Evolutionary conservation across 2,888 invertebrate species (phyloP), one percentile per base, ranked within the genome.

Genomic region (Ashinkailepas kermadecensis): DNA sequence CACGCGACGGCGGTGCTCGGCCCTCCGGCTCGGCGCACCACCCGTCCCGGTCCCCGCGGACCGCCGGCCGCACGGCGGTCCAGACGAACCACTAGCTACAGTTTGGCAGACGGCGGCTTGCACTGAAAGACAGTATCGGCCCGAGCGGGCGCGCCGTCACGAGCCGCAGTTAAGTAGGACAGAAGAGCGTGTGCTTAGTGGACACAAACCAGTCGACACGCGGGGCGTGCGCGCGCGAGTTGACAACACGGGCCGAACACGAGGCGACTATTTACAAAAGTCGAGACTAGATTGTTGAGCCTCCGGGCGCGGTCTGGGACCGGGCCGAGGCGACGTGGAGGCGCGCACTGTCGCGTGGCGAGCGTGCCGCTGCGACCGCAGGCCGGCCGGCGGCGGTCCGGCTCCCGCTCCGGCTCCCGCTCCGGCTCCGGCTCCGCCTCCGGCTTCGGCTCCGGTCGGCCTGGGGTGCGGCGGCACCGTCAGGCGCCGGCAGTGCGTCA

Each of bases 141-240:
- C 70, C 39, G 39, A 10, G 25, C 39, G 9, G 25, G 4, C 39
- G 13, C 39, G 39, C 39, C 39, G 15, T 4, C 6, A 2, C 39
- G 70, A 13, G 25, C 25, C 6, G 6, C 70, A 10, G 12, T 15
- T 13, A 12, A 39, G 39, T 39, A 12, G 39, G 39, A 70, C 7
- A 39, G 70, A 39, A 70, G 39, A n/a, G 12, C n/a, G 12, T 70
- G 70, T 70, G 70, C 70, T 70, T 70, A 70, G 70, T 70, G 70
- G 70, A 39, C 70, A 70, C 70, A 70, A 70, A 21, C 70, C 70
- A 39, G 65, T 9, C 11, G 39, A 10, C 12, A 6, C 15, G 12
- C 67, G 25, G 9, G 13, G 59, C 15, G 15, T 1, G 59, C 39
- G 15, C 7, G 39, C 25, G 12, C 39, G 39, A 70, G 70, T 70